Evolutionary conservation across 2,797 vertebrate species (phyloP).

Genomic region (Meda fulgida): DNA sequence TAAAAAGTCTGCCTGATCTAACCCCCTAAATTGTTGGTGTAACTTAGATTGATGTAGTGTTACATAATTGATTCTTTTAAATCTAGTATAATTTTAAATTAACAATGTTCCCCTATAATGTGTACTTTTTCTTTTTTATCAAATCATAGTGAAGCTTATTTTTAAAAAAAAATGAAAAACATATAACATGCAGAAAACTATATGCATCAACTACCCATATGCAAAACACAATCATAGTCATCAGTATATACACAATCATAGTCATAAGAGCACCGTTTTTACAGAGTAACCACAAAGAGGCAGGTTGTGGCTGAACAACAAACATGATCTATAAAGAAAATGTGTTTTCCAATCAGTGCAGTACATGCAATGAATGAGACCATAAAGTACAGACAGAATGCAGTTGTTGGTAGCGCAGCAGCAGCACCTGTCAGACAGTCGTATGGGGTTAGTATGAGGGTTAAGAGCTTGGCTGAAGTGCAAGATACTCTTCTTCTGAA

Average conservation of each 20-base stretch:
- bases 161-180: not conserved
- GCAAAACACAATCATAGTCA: not conserved
- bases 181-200: not conserved
- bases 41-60: not conserved
- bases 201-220: not conserved
- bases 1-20: not conserved
- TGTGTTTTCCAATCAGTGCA: not conserved
- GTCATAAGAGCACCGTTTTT: not conserved
- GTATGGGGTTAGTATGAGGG: slow-evolving; percentile 1
- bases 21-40: not conserved
- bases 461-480: slow-evolving; percentile 23
- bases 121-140: not conserved
- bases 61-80: not conserved
- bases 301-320: not conserved
- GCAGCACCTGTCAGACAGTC: slow-evolving; percentile 7
- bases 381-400: not conserved
- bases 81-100: not conserved
- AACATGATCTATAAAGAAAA: not conserved
- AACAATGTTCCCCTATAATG: not conserved
- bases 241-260: no score
- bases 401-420: not conserved
- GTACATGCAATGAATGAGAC: not conserved
- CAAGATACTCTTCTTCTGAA: slow-evolving; percentile 18
- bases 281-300: not conserved
- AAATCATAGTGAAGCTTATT: no score